Base-by-base conservation (phyloP, 2,888 invertebrate species). In the Autographa gamma region DNA sequence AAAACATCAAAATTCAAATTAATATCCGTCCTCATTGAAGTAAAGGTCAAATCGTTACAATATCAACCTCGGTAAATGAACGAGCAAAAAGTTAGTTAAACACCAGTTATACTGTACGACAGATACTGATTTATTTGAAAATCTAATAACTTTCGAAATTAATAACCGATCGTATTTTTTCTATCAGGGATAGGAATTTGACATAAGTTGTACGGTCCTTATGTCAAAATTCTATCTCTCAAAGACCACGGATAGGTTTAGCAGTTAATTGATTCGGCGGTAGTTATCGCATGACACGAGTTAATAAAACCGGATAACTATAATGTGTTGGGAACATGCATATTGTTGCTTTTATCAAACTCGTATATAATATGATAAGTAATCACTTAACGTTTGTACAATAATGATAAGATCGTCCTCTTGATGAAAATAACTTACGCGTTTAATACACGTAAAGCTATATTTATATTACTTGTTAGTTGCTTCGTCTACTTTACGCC, bases 251-350 rank as follows among this genome's bases (percentile, higher is more conserved):
- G 48, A n/a, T n/a, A 48, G n/a, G n/a, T 48, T 43, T 14, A 2
- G 43, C 32, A 58, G 56, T 74, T 73, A 81, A 82, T 82, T 76
- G 79, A 83, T 79, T 74, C 74, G 66, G 63, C 74, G 60, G 69
- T 62, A 71, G 56, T 59, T 77, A 74, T 79, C 59, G 82, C 82
- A 74, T 75, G 82, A 71, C 77, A 71, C 58, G 25, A 43, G 71
- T 74, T 54, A 25, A 76, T 77, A 63, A 77, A 79, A 38, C 74
- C 32, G 69, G 64, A 65, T 74, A 58, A 70, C 60, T n/a, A 67
- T 72, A 77, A 77, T 81, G 73, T 41, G 67, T 70, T 62, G 19
- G 43, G 58, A 77, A 69, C 82, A 83, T 81, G 84, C 77, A 77
- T 76, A 66, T 66, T 63, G 69, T 68, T 81, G 38, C 63, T 66